Conservation (phyloP, 2,888 invertebrate genomes). For the Netelia fuscicornis region DNA sequence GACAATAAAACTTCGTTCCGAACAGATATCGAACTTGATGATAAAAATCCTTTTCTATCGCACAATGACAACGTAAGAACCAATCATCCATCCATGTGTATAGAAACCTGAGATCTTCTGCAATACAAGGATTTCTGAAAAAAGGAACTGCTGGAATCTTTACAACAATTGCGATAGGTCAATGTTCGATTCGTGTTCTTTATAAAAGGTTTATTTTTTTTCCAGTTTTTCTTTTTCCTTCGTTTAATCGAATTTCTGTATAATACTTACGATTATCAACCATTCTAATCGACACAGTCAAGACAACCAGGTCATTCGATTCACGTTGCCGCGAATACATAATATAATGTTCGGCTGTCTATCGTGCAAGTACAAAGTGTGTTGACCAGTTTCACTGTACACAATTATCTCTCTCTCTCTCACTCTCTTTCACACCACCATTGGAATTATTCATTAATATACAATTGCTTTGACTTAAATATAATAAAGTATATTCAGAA, state of each 20-base stretch:
- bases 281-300: constrained; percentile 71
- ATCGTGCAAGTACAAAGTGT: constrained; percentile 71
- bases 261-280: constrained; percentile 75
- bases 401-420: constrained; percentile 48
- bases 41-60: too few species aligned
- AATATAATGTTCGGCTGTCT: constrained; percentile 23
- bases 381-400: constrained; percentile 73
- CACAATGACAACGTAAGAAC: background rate
- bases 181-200: constrained; percentile 55
- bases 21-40: constrained; percentile 4
- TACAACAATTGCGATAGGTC: background rate
- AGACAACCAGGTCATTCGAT: constrained; percentile 67
- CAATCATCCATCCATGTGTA: background rate
- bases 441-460: constrained; percentile 74
- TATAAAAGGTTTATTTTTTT: constrained; percentile 73
- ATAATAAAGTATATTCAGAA: constrained; percentile 28
- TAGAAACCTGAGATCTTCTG: too few species aligned
- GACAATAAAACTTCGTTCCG: constrained; percentile 45
- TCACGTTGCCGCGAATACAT: constrained; percentile 42
- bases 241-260: constrained; percentile 71
- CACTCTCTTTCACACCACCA: constrained; percentile 53
- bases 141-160: background rate
- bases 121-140: constrained; percentile 1
- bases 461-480: constrained; percentile 68
- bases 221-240: constrained; percentile 40